A percentile compares a stretch with the other conserved stretches of the same genome.
These are phyloP conservation scores for Furcifer pardalis DNA, from an alignment of 2,797 vertebrate genomes.

Conservation along the genomic window DNA sequence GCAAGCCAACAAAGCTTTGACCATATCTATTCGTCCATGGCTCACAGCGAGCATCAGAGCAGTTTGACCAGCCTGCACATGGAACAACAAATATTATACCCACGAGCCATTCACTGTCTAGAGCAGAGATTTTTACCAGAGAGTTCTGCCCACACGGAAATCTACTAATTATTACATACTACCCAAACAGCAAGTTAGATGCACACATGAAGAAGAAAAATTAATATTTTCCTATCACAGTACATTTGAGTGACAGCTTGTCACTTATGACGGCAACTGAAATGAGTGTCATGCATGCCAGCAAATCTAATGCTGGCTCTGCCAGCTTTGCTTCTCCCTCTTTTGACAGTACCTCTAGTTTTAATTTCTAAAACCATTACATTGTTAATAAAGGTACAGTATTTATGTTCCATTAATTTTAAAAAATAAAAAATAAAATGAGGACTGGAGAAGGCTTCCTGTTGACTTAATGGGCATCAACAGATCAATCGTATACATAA, in stretches of 20 bases:
- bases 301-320: neutral
- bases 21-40: conserved; percentile 97
- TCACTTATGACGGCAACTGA: neutral
- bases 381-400: neutral
- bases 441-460: neutral
- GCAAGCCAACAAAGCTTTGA: conserved; percentile 90
- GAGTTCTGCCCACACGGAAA: neutral
- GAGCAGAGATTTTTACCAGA: neutral
- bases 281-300: neutral
- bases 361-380: neutral
- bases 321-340: neutral
- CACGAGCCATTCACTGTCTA: neutral
- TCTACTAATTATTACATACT: neutral
- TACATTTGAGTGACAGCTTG: neutral
- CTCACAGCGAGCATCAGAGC: conserved; percentile 98
- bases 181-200: neutral
- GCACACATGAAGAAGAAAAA: neutral
- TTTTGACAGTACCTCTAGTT: neutral
- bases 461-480: neutral
- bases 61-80: conserved; percentile 91
- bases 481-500: neutral
- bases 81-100: neutral
- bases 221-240: neutral
- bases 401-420: neutral
- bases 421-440: neutral